phyloP scores from a whole-genome alignment of 2,797 vertebrate species.

The Selene dorsalis region DNA sequence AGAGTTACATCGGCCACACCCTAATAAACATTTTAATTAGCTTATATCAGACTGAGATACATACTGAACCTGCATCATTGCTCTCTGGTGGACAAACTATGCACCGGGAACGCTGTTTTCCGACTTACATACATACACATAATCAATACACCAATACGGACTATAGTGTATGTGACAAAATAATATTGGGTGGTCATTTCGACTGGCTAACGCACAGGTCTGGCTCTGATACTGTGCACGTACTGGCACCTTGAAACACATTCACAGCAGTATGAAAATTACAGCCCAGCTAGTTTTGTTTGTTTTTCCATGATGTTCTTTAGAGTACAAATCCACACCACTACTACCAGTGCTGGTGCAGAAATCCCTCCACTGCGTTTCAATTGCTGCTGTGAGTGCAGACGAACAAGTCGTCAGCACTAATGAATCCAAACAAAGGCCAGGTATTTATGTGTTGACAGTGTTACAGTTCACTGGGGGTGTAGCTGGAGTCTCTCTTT shows the following conservation, averaged over 20 bases:
- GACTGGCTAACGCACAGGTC: not conserved
- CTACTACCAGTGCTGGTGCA: not conserved
- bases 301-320: not conserved
- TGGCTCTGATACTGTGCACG: not conserved
- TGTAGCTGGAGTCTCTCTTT: conserved; percentile 20
- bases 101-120: not conserved
- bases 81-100: not conserved
- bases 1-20: not conserved
- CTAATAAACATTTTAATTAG: not conserved
- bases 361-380: not conserved
- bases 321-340: not conserved
- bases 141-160: not conserved
- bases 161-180: too few species aligned
- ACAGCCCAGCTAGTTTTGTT: not conserved
- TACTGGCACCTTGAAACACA: not conserved
- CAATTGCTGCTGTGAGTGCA: not conserved
- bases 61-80: not conserved
- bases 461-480: conserved; percentile 21
- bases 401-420: not conserved
- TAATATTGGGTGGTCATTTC: not conserved
- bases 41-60: not conserved
- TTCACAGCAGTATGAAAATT: not conserved
- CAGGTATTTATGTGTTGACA: conserved; percentile 39
- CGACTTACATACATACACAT: not conserved
- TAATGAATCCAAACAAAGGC: conserved; percentile 36